These are phyloP conservation scores for Cerastis rubricosa DNA, from an alignment of 2,888 invertebrate genomes.

Conservation along the genomic window DNA sequence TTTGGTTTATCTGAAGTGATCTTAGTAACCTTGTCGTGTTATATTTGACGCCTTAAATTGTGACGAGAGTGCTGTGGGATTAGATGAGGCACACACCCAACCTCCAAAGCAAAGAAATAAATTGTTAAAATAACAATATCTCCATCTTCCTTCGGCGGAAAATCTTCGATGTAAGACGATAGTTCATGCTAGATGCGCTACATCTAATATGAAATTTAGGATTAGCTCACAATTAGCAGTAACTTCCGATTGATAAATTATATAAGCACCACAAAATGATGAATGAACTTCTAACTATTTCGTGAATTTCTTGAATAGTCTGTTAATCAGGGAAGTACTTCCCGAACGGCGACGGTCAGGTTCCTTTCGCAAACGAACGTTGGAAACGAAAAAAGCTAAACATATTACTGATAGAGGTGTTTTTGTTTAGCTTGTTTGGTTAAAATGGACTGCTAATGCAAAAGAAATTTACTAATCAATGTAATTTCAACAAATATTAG, in stretches of 20 bases:
- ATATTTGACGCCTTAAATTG: constrained; percentile 37
- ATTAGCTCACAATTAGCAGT: background rate
- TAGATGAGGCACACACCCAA: constrained; percentile 17
- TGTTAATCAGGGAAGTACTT: constrained; percentile 1
- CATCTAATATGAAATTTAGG: background rate
- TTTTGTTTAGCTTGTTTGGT: background rate
- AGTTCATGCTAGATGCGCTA: background rate
- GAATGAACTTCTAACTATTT: background rate
- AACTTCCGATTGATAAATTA: background rate
- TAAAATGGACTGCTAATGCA: background rate
- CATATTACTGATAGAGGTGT: background rate
- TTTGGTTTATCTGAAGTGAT: constrained; percentile 25
- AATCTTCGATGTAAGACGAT: too few relatives aligned
- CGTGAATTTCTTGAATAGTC: background rate
- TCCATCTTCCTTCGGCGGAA: too few relatives aligned
- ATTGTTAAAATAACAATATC: background rate
- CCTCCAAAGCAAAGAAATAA: background rate
- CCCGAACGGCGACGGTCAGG: background rate
- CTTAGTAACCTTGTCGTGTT: constrained; percentile 33
- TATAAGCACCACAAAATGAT: background rate
- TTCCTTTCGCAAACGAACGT: background rate
- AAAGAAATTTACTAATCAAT: background rate
- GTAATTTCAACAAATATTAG: background rate
- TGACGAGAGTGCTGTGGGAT: constrained; percentile 12
- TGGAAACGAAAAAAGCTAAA: background rate